Evolutionary conservation across 2,797 vertebrate species (phyloP), one percentile per base, ranked within the genome.

Genomic region (Microhierax caerulescens): DNA sequence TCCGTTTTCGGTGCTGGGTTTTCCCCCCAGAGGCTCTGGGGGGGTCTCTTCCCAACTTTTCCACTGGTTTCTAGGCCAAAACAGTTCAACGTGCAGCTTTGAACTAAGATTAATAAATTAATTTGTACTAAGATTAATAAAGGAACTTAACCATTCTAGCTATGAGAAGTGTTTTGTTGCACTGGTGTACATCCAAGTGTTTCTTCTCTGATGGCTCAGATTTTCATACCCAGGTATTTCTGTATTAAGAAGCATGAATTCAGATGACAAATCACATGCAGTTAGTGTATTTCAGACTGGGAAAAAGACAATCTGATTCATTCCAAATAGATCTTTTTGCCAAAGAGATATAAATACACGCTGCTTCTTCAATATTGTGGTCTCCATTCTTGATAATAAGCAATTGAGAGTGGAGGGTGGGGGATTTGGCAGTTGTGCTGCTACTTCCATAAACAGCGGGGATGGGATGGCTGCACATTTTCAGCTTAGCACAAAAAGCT

Each of bases 401-500:
- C 92, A 54, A 24, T 4, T 34, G 73, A 90, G 90, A 85, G 68
- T 51, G 85, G 85, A 81, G 94, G 94, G 93, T n/a, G 82, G 93
- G 22, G 60, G 82, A 56, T 77, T 86, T 95, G 91, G 83, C 76
- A 85, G 53, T 50, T 20, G 43, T 16, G 39, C 6, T 8, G 3
- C 61, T 21, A 8, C 82, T 72, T 60, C 65, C 21, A 13, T 23
- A 70, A 86, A 23, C 37, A 23, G 45, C 19, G 57, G 37, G 63
- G 76, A 11, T 25, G 78, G 75, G 83, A 32, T 17, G 32, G 34
- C 8, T n/a, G 73, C 41, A 6, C 73, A 53, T 83, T 74, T 90
- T 77, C 54, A 76, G 93, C 80, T 45, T 56, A 18, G 28, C 80
- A 67, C 59, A 63, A 77, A 77, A 96, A 90, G 59, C 93, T 67